Percentiles rank a stretch among this genome's conserved stretches.
phyloP scores from a whole-genome alignment of 1,140 invertebrate genomes.

The Scaptomyza pallida region DNA sequence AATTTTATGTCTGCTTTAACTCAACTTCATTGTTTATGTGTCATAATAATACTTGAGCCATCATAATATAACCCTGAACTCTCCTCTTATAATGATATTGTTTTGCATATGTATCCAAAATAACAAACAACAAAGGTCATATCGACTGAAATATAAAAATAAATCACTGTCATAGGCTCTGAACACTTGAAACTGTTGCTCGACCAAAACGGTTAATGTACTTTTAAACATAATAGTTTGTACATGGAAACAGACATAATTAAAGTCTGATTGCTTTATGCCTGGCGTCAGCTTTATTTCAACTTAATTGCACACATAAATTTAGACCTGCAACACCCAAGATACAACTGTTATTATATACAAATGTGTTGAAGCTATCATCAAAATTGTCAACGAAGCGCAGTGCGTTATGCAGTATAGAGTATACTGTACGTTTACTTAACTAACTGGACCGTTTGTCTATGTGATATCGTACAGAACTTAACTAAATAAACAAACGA shows the following conservation, averaged over 20 bases:
- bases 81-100: slow-evolving; percentile 1
- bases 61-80: slow-evolving; percentile 13
- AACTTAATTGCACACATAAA: slow-evolving; percentile 46
- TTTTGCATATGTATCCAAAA: slow-evolving; percentile 1
- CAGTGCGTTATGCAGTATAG: too few species aligned
- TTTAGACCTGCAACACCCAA: slow-evolving; percentile 29
- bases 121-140: slow-evolving; percentile 10
- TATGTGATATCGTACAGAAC: slow-evolving; percentile 22
- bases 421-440: slow-evolving; percentile 32
- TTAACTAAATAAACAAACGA: slow-evolving; percentile 10
- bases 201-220: slow-evolving; percentile 4
- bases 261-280: slow-evolving; percentile 40
- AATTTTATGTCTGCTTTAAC: neutral
- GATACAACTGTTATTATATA: slow-evolving; percentile 7
- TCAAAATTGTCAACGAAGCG: slow-evolving; percentile 31
- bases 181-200: slow-evolving; percentile 13
- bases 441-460: slow-evolving; percentile 30
- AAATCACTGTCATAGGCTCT: neutral
- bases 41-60: neutral
- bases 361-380: slow-evolving; percentile 14
- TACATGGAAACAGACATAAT: slow-evolving; percentile 21
- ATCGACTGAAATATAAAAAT: slow-evolving; percentile 3
- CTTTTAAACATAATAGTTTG: neutral
- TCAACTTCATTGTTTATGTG: neutral
- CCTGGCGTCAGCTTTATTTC: slow-evolving; percentile 1